Conservation (phyloP, 2,113 vertebrate genomes). For the Actenoides lindsayi region DNA sequence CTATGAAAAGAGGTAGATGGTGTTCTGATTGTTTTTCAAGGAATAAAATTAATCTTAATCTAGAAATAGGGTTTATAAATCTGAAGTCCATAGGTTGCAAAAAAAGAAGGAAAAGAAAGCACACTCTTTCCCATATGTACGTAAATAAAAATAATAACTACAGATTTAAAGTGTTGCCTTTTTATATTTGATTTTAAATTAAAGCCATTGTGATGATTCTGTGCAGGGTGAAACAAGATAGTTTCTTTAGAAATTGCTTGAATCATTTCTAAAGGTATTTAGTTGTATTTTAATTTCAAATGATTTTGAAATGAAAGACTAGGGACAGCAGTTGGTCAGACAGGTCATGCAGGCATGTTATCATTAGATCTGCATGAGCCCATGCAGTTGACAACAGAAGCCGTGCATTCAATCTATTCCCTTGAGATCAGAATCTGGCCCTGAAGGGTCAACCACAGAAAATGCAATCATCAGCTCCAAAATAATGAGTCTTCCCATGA, state of each 20-base stretch:
- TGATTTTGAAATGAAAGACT: not conserved
- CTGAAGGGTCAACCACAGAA: not conserved
- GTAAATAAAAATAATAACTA: not conserved
- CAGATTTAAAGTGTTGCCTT: not conserved
- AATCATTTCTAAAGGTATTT: not conserved
- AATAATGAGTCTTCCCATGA: not conserved
- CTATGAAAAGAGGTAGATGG: not conserved
- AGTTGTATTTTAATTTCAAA: not conserved
- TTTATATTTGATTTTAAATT: not conserved
- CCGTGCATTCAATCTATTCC: not conserved
- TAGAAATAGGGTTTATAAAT: not conserved
- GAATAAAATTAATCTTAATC: not conserved
- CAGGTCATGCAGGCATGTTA: not conserved
- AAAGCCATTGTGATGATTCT: not conserved
- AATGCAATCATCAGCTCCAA: slow-evolving; percentile 2
- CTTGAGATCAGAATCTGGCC: not conserved
- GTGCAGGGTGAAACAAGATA: not conserved
- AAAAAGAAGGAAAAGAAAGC: not conserved
- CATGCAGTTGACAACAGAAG: not conserved
- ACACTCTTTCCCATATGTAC: not conserved
- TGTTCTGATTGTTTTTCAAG: not conserved
- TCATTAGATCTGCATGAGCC: not conserved
- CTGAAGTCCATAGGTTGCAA: not conserved
- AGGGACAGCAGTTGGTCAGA: not conserved
- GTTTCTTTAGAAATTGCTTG: not conserved